Conservation (phyloP, 37 sponge, comb jelly and placozoan genomes). For the Halichondria panicea region DNA sequence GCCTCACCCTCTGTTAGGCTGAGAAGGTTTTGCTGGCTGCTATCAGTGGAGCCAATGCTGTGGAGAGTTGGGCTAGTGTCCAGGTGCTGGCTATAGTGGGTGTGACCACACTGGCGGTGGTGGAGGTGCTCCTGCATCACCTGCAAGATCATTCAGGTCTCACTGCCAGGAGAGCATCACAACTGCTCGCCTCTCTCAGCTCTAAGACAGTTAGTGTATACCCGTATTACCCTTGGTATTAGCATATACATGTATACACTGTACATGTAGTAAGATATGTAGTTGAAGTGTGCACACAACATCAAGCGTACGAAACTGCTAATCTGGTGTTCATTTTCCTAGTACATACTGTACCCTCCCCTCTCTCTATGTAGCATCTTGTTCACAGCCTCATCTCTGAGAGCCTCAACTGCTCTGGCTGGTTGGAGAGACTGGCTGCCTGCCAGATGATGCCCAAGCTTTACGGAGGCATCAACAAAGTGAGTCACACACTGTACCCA, state of each 20-base stretch:
- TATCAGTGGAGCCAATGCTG: not conserved
- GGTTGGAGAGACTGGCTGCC: conserved; percentile 70
- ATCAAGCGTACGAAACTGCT: no score
- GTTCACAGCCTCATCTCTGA: conserved; percentile 72
- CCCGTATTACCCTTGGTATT: not conserved
- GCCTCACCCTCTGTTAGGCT: conserved; percentile 2
- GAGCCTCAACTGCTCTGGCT: conserved; percentile 74
- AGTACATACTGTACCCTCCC: not conserved
- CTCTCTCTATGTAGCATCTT: conserved; percentile 38
- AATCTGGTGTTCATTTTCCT: not conserved
- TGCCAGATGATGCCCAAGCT: conserved; percentile 57
- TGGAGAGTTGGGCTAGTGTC: conserved; percentile 74
- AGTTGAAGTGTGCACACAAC: no score
- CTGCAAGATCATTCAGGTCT: conserved; percentile 4
- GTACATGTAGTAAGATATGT: not conserved
- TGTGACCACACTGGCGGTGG: conserved; percentile 5
- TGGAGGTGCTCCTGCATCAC: conserved; percentile 14
- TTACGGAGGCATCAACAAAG: conserved; percentile 62
- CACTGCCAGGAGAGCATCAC: conserved; percentile 28
- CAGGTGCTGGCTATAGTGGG: conserved; percentile 67
- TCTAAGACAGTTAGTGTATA: conserved; percentile 26
- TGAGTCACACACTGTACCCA: not conserved
- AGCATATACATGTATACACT: not conserved
- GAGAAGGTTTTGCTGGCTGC: conserved; percentile 47
- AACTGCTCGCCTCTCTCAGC: conserved; percentile 50